Evolutionary conservation across 2,797 vertebrate species (phyloP), one percentile per base, ranked within the genome.

Genomic region (Urophycis tenuis): DNA sequence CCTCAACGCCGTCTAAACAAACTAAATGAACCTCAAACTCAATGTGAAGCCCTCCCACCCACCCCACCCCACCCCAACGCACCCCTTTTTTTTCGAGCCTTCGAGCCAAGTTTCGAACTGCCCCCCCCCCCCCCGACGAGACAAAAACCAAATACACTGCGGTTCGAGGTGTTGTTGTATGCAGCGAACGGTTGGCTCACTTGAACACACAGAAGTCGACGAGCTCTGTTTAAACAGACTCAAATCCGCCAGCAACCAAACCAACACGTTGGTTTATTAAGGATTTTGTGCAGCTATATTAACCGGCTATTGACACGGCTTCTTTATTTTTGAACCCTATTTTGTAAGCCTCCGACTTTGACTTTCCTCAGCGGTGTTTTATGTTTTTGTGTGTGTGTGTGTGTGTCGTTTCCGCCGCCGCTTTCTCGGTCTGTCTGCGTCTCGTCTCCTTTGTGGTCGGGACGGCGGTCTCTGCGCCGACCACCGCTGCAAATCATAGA

Each of bases 1-100:
- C 25, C 86, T 92, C 73, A 89, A 90, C 74, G 85, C 85, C 34
- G 82, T 89, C 82, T 94, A 85, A 92, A 25, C 22, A 41, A 60
- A 60, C 49, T 8, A n/a, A 60, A 25, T 8, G 3, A 25, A 60
- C 22, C 53, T 25, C 53, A 25, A 60, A 19, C 22, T 60, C 22
- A 60, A n/a, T 8, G 92, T 29, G 79, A 22, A n/a, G n/a, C n/a
- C n/a, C n/a, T n/a, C n/a, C n/a, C n/a, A n/a, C n/a, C n/a, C n/a
- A n/a, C n/a, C n/a, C n/a, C n/a, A n/a, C n/a, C n/a, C n/a, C n/a
- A n/a, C n/a, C n/a, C n/a, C n/a, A n/a, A n/a, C n/a, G n/a, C n/a
- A 29, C 29, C 29, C 64, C 64, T 25, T 69, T 11, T 69, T 69
- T 25, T 69, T 30, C 1, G 17, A 53, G 45, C 45, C n/a, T n/a